Percentiles rank a stretch among this genome's conserved stretches.
These are phyloP conservation scores for Drosophila histrio DNA, from an alignment of 2,888 invertebrate genomes.

Conservation along the genomic window DNA sequence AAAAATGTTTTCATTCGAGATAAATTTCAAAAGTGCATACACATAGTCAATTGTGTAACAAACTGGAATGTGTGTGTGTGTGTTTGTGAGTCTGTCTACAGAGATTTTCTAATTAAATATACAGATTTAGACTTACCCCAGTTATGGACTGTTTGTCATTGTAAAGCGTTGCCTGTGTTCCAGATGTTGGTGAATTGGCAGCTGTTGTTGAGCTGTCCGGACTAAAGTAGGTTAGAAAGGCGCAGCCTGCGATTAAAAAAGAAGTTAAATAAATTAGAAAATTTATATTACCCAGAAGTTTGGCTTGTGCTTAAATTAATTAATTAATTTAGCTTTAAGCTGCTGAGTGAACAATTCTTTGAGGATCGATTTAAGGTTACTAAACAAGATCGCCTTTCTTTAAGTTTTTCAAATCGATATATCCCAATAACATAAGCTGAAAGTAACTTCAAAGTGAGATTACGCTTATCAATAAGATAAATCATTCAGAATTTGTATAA, in stretches of 20 bases:
- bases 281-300: too few relatives aligned
- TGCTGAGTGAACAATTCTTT: too few relatives aligned
- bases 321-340: too few relatives aligned
- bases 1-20: conserved; percentile 38
- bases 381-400: too few relatives aligned
- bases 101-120: conserved; percentile 11
- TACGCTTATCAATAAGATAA: too few relatives aligned
- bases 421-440: too few relatives aligned
- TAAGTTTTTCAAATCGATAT: too few relatives aligned
- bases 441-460: too few relatives aligned
- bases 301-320: too few relatives aligned
- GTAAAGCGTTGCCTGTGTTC: conserved; percentile 85
- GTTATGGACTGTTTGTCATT: conserved; percentile 99
- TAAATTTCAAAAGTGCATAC: conserved; percentile 39
- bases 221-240: conserved; percentile 98
- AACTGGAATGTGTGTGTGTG: not conserved
- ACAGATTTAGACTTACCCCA: conserved; percentile 91
- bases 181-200: conserved; percentile 87
- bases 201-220: conserved; percentile 92
- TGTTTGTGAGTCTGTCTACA: conserved; percentile 9
- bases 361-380: too few relatives aligned
- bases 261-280: not conserved
- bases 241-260: conserved; percentile 90
- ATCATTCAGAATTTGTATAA: too few relatives aligned
- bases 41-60: conserved; percentile 27